These are phyloP conservation scores for Hyppa rectilinea DNA, from an alignment of 2,888 invertebrate species.

Conservation along the genomic window DNA sequence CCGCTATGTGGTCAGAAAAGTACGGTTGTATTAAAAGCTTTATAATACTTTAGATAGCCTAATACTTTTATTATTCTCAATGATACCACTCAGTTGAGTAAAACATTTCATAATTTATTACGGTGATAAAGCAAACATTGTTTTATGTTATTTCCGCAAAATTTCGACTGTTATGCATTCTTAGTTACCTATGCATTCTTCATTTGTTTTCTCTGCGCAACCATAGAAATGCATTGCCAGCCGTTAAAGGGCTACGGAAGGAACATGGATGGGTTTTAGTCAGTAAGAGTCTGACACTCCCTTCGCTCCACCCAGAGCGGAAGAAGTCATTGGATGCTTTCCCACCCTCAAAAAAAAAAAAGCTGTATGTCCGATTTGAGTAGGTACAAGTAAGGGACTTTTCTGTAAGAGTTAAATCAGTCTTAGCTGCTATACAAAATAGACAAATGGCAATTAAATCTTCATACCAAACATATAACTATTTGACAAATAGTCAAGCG, in stretches of 20 bases:
- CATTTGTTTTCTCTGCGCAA: neutral
- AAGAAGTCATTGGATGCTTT: too few species aligned
- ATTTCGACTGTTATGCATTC: neutral
- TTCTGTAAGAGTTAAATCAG: neutral
- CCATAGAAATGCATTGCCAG: neutral
- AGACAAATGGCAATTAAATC: slow-evolving; percentile 3
- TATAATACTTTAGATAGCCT: slow-evolving; percentile 50
- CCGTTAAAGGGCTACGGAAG: too few species aligned
- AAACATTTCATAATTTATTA: slow-evolving; percentile 13
- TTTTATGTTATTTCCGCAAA: neutral
- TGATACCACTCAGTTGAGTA: slow-evolving; percentile 9
- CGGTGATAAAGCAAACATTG: neutral
- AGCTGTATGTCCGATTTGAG: neutral
- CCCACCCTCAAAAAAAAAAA: too few species aligned
- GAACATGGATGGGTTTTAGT: too few species aligned
- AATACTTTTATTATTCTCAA: slow-evolving; percentile 42
- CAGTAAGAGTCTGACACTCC: too few species aligned
- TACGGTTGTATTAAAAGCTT: slow-evolving; percentile 39
- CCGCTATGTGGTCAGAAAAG: slow-evolving; percentile 54
- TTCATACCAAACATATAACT: neutral
- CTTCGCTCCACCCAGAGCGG: too few species aligned
- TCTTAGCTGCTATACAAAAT: too few species aligned
- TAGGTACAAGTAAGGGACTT: neutral
- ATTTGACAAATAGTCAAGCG: neutral
- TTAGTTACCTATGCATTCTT: neutral